These are phyloP conservation scores for Silurus asotus DNA, from an alignment of 2,113 vertebrate species.

Conservation along the genomic window DNA sequence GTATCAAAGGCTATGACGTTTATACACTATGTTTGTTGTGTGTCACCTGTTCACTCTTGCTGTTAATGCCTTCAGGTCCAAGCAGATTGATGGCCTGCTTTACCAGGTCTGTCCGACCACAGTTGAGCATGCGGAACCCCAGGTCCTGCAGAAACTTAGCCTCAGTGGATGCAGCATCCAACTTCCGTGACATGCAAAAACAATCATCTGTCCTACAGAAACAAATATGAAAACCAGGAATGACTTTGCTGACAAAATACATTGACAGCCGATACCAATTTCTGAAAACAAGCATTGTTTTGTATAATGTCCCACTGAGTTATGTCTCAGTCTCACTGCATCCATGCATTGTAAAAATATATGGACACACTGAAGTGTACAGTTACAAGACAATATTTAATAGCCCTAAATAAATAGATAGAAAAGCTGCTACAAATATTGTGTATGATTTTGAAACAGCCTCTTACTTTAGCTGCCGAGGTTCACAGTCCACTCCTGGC, in stretches of 20 bases:
- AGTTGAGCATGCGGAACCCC: constrained; percentile 99
- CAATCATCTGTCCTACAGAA: constrained; percentile 90
- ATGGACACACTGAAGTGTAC: not conserved
- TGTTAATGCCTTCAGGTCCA: constrained; percentile 94
- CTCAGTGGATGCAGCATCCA: constrained; percentile 93
- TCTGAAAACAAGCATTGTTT: not conserved
- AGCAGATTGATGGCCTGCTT: constrained; percentile 94
- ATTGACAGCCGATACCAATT: not conserved
- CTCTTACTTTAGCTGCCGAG: constrained; percentile 90
- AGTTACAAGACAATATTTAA: not conserved
- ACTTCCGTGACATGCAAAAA: constrained; percentile 93
- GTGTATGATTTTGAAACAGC: not conserved
- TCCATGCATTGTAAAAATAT: not conserved
- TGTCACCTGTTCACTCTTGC: constrained; percentile 94
- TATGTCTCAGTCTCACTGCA: not conserved
- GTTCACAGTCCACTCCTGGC: constrained; percentile 96
- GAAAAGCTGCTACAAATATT: not conserved
- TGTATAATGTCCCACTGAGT: not conserved
- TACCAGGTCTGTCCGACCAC: constrained; percentile 93
- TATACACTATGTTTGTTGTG: constrained; percentile 46
- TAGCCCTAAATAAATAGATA: not conserved
- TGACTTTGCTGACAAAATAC: not conserved
- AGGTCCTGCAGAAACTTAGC: constrained; percentile 97
- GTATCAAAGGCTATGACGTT: not conserved
- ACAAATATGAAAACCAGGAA: constrained; percentile 37